Evolutionary conservation across 2,113 vertebrate genomes (phyloP).

Genomic region (Theropithecus gelada): DNA sequence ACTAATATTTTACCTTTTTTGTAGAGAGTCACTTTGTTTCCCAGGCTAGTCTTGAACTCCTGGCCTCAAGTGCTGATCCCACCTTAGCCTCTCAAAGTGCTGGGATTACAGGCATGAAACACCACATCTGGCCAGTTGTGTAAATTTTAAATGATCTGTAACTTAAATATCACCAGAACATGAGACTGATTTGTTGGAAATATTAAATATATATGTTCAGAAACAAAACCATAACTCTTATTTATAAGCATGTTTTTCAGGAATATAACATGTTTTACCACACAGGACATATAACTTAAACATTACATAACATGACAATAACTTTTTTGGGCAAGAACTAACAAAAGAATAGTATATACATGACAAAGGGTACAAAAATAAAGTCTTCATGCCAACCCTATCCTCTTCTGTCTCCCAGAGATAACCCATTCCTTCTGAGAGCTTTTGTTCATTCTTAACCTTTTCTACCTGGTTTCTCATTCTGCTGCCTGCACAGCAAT

Average conservation of each 20-base stretch:
- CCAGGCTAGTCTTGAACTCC: too few species aligned
- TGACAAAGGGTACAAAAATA: background rate
- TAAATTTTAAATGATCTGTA: background rate
- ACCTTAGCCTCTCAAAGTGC: too few species aligned
- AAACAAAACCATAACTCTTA: background rate
- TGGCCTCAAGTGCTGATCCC: too few species aligned
- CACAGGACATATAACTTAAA: background rate
- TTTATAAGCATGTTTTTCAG: background rate
- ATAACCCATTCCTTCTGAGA: background rate
- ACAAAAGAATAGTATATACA: background rate
- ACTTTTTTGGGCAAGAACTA: background rate
- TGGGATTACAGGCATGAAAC: too few species aligned
- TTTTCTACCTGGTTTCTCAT: background rate
- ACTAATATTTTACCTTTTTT: too few species aligned
- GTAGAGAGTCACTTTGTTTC: too few species aligned
- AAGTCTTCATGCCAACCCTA: background rate
- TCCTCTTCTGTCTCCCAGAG: background rate
- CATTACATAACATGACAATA: background rate
- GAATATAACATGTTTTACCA: background rate
- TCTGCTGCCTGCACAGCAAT: background rate
- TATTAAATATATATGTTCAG: background rate
- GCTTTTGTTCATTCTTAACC: background rate
- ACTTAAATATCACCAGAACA: background rate
- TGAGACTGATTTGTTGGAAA: background rate
- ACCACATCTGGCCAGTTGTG: too few species aligned